A percentile compares a stretch with the other conserved stretches of the same genome.
phyloP scores from a whole-genome alignment of 2,113 vertebrate species.

The Aythya baeri region DNA sequence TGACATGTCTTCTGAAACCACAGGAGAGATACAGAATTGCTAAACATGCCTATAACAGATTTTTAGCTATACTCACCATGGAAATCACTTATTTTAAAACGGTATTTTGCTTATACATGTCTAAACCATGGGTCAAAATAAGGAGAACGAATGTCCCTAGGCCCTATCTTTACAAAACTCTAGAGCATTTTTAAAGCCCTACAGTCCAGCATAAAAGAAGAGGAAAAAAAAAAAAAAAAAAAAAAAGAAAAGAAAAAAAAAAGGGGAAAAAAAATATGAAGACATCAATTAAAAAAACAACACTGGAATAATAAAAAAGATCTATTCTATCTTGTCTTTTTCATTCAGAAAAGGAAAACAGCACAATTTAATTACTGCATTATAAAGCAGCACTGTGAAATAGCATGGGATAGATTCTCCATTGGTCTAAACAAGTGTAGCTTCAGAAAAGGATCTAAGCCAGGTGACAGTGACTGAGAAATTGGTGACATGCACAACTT shows the following conservation, averaged over 20 bases:
- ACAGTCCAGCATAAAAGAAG: neutral
- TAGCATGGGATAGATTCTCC: neutral
- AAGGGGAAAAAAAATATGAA: neutral
- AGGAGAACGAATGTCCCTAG: neutral
- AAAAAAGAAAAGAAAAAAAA: neutral
- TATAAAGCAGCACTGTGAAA: no score
- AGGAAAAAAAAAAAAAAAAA: neutral
- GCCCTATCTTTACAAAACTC: neutral
- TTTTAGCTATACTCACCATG: fast-evolving
- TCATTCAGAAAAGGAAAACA: neutral
- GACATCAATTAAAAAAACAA: neutral
- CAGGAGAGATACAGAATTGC: neutral
- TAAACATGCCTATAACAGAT: fast-evolving
- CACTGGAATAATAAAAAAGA: neutral
- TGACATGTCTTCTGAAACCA: neutral
- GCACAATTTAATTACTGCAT: neutral
- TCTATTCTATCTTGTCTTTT: neutral
- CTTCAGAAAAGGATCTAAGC: neutral
- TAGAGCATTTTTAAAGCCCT: neutral
- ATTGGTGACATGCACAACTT: neutral
- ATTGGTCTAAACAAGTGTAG: fast-evolving
- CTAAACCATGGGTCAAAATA: neutral
- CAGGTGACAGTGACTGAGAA: neutral
- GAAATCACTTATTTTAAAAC: neutral
- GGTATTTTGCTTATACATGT: neutral